Percentiles rank a stretch among this genome's conserved stretches.
Evolutionary conservation across 2,888 invertebrate species (phyloP).

Genomic region (Leptothorax acervorum): DNA sequence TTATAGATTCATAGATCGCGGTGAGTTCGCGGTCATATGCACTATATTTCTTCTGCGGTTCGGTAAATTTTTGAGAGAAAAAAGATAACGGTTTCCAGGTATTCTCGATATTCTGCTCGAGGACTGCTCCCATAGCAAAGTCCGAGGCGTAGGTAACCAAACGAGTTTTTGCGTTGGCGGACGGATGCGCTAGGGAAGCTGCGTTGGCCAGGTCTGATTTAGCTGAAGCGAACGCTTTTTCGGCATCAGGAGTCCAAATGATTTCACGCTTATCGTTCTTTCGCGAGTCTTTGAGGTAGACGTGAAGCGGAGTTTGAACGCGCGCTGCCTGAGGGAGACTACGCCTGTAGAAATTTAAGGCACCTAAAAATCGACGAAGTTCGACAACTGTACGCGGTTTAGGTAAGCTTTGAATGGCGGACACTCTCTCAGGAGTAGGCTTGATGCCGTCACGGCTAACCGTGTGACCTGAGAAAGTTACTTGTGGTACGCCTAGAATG

Average conservation of each 20-base stretch:
- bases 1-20: not conserved
- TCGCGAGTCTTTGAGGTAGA: not conserved
- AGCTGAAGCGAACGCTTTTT: not conserved
- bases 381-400: not conserved
- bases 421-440: not conserved
- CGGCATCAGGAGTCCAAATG: not conserved
- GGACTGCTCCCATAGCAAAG: not conserved
- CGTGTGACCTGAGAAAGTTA: not conserved
- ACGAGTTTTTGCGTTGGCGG: not conserved
- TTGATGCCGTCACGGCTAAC: not conserved
- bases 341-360: not conserved
- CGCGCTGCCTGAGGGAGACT: not conserved
- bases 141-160: not conserved
- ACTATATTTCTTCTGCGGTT: not conserved
- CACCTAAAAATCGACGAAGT: not conserved
- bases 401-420: not conserved
- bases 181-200: not conserved
- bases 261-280: not conserved
- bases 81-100: not conserved
- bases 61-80: not conserved
- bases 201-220: not conserved
- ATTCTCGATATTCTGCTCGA: not conserved
- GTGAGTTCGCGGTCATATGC: not conserved
- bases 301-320: not conserved
- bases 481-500: not conserved